Evolutionary conservation across 2,888 invertebrate species (phyloP).

Genomic region (Pegoplata infirma): DNA sequence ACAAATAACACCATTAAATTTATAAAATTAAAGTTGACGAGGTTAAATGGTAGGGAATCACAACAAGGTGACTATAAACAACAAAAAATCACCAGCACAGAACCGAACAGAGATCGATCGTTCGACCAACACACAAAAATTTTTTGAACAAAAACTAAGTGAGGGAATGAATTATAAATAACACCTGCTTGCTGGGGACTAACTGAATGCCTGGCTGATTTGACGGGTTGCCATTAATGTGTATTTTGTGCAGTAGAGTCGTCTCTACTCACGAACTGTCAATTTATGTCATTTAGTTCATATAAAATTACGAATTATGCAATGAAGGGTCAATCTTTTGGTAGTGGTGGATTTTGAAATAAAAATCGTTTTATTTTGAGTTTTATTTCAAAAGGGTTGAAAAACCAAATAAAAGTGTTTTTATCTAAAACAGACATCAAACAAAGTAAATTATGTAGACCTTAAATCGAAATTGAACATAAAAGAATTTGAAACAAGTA

Average conservation of each 20-base stretch:
- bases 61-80: not conserved
- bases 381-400: not conserved
- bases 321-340: constrained; percentile 34
- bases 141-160: too few relatives aligned
- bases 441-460: not conserved
- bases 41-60: constrained; percentile 57
- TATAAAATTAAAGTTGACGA: constrained; percentile 73
- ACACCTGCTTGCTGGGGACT: constrained; percentile 13
- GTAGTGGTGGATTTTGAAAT: constrained; percentile 24
- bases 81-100: constrained; percentile 4
- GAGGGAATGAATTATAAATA: constrained; percentile 27
- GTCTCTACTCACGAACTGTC: constrained; percentile 4
- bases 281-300: constrained; percentile 37
- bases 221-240: too few relatives aligned
- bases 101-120: not conserved
- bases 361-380: not conserved
- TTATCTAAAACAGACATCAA: not conserved
- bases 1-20: constrained; percentile 68
- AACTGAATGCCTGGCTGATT: too few relatives aligned
- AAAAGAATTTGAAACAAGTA: not conserved
- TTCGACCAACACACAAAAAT: not conserved
- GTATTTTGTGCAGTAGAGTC: not conserved
- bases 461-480: not conserved
- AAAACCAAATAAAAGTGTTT: not conserved
- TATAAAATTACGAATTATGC: constrained; percentile 35